phyloP scores from a whole-genome alignment of 2,888 invertebrate species.

The Pachymerium ferrugineum region DNA sequence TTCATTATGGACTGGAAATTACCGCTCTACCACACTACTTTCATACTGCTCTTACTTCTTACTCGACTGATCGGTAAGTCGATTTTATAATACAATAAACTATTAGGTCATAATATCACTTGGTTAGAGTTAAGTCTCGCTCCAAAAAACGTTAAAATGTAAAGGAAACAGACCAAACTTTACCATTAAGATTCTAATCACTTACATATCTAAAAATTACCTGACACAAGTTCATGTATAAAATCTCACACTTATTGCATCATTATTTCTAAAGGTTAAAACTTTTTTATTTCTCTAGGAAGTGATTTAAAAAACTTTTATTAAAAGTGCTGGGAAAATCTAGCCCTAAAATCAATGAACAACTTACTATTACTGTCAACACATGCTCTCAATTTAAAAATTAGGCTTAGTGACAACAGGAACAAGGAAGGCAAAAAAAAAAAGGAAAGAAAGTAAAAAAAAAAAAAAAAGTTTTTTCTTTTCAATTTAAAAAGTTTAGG shows the following conservation, averaged over 20 bases:
- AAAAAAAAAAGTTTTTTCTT: no score
- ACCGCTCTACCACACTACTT: neutral
- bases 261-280: neutral
- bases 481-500: neutral
- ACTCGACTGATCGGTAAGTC: neutral
- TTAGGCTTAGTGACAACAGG: constrained; percentile 15
- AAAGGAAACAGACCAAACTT: no score
- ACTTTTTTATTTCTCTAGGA: neutral
- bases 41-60: neutral
- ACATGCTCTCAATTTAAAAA: constrained; percentile 18
- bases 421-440: no score
- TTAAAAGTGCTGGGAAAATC: no score
- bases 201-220: no score
- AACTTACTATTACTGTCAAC: constrained; percentile 2
- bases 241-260: no score
- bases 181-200: no score
- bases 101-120: neutral
- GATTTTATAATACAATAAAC: neutral
- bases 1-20: neutral
- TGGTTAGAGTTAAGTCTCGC: neutral
- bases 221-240: no score
- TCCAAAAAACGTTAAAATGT: no score
- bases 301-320: neutral
- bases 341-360: neutral
- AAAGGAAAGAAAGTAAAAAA: no score